phyloP scores from a whole-genome alignment of 1,140 invertebrate species.

The Drosophila serrata region DNA sequence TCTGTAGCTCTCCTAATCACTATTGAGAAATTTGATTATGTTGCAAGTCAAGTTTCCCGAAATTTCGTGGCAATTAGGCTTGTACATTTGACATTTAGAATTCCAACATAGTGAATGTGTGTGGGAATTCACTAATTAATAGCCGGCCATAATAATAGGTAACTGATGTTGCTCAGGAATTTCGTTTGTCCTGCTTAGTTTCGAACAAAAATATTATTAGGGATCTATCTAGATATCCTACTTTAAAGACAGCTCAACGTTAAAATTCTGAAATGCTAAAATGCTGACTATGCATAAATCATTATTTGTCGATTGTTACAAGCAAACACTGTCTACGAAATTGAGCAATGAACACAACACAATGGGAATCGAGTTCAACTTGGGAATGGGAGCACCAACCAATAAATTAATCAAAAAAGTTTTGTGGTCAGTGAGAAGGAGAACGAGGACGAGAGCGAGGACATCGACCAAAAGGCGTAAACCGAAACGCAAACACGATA shows the following conservation, averaged over 20 bases:
- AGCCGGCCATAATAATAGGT: neutral
- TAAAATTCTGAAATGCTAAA: constrained; percentile 19
- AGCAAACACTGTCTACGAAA: constrained; percentile 33
- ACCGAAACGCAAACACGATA: constrained; percentile 46
- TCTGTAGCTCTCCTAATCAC: neutral
- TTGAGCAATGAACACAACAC: constrained; percentile 7
- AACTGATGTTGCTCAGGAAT: neutral
- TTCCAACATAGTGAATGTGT: neutral
- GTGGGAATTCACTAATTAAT: neutral
- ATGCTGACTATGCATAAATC: constrained; percentile 48
- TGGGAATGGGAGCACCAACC: constrained; percentile 16
- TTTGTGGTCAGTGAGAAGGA: constrained; percentile 32
- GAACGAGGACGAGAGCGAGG: neutral
- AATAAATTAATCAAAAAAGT: constrained; percentile 55
- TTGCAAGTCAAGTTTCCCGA: neutral
- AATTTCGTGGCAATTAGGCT: neutral
- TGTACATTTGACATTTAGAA: neutral
- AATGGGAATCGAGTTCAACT: constrained; percentile 9
- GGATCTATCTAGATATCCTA: too few relatives aligned
- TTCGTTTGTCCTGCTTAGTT: neutral
- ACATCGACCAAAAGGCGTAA: constrained; percentile 35
- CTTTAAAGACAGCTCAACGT: constrained; percentile 20
- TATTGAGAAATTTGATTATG: constrained; percentile 11
- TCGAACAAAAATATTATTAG: too few relatives aligned
- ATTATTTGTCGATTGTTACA: constrained; percentile 50